Percentiles rank a stretch among this genome's conserved stretches.
These are phyloP conservation scores for Entomobrya multifasciata DNA, from an alignment of 2,888 invertebrate species.

Conservation along the genomic window DNA sequence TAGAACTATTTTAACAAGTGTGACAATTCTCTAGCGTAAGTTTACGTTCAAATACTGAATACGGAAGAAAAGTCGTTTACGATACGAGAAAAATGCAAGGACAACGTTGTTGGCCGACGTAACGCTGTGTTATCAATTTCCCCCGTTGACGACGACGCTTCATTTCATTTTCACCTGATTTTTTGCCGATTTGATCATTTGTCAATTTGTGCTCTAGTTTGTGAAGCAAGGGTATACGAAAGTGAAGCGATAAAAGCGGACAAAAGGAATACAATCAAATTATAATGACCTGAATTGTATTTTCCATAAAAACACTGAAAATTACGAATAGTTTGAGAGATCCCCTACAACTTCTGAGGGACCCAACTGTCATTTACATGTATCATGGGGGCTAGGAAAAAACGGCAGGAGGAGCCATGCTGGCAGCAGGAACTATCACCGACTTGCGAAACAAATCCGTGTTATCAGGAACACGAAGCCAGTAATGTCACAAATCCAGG, in stretches of 20 bases:
- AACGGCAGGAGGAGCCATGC: slow-evolving; percentile 41
- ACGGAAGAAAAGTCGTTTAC: no score
- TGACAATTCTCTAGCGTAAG: background rate
- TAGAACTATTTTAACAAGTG: background rate
- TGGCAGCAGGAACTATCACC: background rate
- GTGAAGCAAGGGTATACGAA: background rate
- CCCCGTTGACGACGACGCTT: background rate
- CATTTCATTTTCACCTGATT: background rate
- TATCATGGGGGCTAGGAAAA: slow-evolving; percentile 62
- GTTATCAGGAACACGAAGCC: background rate
- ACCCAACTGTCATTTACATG: slow-evolving; percentile 62
- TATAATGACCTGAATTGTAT: slow-evolving; percentile 43
- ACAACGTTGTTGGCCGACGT: background rate
- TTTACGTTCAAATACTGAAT: background rate
- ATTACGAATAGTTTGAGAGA: no score
- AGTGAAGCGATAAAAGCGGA: background rate
- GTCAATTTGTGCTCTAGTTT: slow-evolving; percentile 6
- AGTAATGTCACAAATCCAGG: background rate
- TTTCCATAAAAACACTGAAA: background rate
- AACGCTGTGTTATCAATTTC: background rate
- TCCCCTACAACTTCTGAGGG: background rate
- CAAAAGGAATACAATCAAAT: background rate
- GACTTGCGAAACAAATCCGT: background rate
- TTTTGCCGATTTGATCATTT: slow-evolving; percentile 22
- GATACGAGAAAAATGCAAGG: no score